Evolutionary conservation across 2,113 vertebrate genomes (phyloP), one percentile per base, ranked within the genome.

Genomic region (Laterallus jamaicensis): DNA sequence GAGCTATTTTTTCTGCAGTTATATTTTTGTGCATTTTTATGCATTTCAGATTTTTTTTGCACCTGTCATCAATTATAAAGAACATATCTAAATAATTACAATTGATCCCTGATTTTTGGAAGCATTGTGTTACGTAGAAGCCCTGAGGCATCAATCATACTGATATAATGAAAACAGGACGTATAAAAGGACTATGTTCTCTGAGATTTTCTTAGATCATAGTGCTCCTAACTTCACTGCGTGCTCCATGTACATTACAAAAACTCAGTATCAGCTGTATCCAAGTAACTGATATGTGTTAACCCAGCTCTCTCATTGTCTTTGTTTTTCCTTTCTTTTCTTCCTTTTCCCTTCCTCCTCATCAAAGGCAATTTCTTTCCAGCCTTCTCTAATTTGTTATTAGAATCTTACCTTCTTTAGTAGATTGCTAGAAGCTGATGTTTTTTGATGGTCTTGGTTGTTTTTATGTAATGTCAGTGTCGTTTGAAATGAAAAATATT

Each of bases 71-170:
- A 93, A 90, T 71, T 76, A 83, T 42, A 89, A 95, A 80, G 54
- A 78, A 73, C 6, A 28, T 39, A 56, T 92, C 58, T 66, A 66
- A 93, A 92, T 73, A 93, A 88, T 78, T 86, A 63, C 68, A 86
- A 54, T 82, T 76, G 93, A 84, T 88, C 86, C 94, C 63, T 92
- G 82, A 90, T 92, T 95, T 80, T 75, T n/a, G 8, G 88, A 94
- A 96, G 40, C 50, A 60, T 26, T 29, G 76, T 32, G 15, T 75
- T 71, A 31, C 26, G 32, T 58, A 93, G 52, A 92, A 70, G 35
- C 25, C 69, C 71, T 50, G 86, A 79, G 75, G 26, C 58, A 93
- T 82, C 88, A 64, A 17, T 44, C n/a, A 31, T 17, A 6, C 83
- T 90, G 66, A 39, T 87, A 25, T 49, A 59, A 85, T 89, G 49